phyloP scores from a whole-genome alignment of 2,113 vertebrate genomes.

The Ascaphus truei region DNA sequence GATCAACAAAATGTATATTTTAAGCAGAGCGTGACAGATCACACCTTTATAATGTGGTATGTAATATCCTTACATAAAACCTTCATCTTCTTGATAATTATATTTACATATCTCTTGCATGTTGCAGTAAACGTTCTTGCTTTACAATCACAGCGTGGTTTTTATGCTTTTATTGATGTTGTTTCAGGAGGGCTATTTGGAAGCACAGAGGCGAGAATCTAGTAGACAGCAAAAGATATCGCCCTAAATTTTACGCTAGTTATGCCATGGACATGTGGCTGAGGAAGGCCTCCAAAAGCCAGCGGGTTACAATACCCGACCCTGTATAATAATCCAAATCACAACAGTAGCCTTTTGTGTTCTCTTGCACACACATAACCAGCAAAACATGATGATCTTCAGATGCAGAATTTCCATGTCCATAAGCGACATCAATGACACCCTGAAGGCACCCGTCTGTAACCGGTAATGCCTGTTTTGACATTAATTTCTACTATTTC shows the following conservation, averaged over 20 bases:
- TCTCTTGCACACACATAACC: not conserved
- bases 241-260: not conserved
- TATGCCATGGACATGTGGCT: not conserved
- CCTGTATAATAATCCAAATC: not conserved
- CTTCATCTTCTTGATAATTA: slow-evolving; percentile 18
- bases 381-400: not conserved
- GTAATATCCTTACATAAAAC: slow-evolving; percentile 24
- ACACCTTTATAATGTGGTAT: slow-evolving; percentile 3
- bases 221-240: slow-evolving; percentile 8
- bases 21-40: not conserved
- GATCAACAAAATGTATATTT: slow-evolving; percentile 10
- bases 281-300: not conserved
- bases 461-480: not conserved
- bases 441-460: not conserved
- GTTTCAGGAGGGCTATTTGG: not conserved
- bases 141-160: slow-evolving; percentile 8
- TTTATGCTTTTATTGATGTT: slow-evolving; percentile 19
- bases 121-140: slow-evolving; percentile 25
- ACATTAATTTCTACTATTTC: not conserved
- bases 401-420: slow-evolving; percentile 4
- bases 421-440: slow-evolving; percentile 7
- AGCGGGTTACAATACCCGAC: not conserved
- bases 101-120: slow-evolving; percentile 23
- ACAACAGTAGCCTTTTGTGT: not conserved
- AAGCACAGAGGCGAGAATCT: not conserved